Base-by-base conservation (phyloP, 2,113 vertebrate genomes). In the Tragelaphus strepsiceros region DNA sequence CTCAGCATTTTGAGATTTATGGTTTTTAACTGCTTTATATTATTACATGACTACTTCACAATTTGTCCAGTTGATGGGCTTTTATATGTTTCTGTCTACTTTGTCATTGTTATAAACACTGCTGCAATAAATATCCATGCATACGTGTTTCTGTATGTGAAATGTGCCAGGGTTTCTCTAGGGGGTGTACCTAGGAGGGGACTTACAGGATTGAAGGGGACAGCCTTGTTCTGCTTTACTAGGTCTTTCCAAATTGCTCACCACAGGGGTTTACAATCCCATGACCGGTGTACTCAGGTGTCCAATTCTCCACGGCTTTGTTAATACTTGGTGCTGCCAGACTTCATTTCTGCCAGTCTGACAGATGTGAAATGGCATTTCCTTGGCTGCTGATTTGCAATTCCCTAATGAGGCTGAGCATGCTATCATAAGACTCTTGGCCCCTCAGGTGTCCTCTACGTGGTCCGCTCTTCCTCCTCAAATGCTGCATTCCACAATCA, bases 1-100 rank as follows among this genome's bases (percentile, higher is more conserved):
- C 53, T 43, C 51, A 49, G 74, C 64, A 51, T 90, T 97, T 90
- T 90, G 16, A 93, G 59, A 74, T 77, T 19, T 67, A 30, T 32
- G 11, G n/a, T 62, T 92, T 92, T 94, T 85, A 93, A n/a, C 58
- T 92, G 53, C 43, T 88, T 59, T 12, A 14, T 46, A 51, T 26
- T 46, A 54, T 84, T 19, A 4, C 22, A 8, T 77, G 54, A 91
- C 46, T 15, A 3, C 56, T 26, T 90, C 51, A 26, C 49, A 16
- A 2, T 49, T 86, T 35, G 28, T 35, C 30, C 74, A 49, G 24
- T 56, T 2, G 32, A 43, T n/a, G 35, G 39, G 10, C 43, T 83
- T 51, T 83, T 61, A 17, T 35, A 22, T 21, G 4, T 61, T 59
- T 77, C 71, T 51, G 54, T 77, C 84, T 16, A 5, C 71, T 30